Percentiles rank a stretch among this genome's conserved stretches.
Conservation (phyloP, 2,888 invertebrate species). For the Rhyacophila evoluta region DNA sequence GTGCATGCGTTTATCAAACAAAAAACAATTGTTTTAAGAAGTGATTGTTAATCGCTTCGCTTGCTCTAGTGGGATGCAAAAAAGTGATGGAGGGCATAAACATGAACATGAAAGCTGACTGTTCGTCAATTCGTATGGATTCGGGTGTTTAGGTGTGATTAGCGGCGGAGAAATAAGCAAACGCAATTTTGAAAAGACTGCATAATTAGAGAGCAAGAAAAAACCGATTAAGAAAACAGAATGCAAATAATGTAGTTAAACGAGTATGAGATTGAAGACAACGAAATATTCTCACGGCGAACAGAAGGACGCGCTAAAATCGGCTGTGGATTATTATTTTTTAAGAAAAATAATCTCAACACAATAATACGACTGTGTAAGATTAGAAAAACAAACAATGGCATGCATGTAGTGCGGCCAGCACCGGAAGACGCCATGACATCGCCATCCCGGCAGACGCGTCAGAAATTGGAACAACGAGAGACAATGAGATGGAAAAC, state of each 20-base stretch:
- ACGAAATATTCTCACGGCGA: not conserved
- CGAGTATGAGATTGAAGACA: not conserved
- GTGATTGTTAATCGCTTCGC: too few relatives aligned
- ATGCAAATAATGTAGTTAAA: not conserved
- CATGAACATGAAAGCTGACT: too few relatives aligned
- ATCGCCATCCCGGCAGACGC: not conserved
- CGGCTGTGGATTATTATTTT: not conserved
- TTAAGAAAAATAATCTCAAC: not conserved
- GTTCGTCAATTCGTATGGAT: too few relatives aligned
- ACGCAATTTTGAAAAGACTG: too few relatives aligned
- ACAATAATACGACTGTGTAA: not conserved
- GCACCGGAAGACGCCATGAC: not conserved
- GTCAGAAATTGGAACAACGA: not conserved
- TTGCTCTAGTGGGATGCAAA: too few relatives aligned
- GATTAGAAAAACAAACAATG: not conserved
- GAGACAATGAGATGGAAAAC: slow-evolving; percentile 15
- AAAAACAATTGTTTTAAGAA: too few relatives aligned
- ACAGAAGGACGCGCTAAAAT: not conserved
- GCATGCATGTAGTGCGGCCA: not conserved
- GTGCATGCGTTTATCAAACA: too few relatives aligned
- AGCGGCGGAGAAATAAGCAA: too few relatives aligned
- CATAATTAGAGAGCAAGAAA: too few relatives aligned
- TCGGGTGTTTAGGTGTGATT: too few relatives aligned
- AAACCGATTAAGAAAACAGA: not conserved
- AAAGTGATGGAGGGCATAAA: too few relatives aligned